Percentiles rank a stretch among this genome's conserved stretches.
phyloP scores from a whole-genome alignment of 2,113 vertebrate genomes.

The Globicephala melas region DNA sequence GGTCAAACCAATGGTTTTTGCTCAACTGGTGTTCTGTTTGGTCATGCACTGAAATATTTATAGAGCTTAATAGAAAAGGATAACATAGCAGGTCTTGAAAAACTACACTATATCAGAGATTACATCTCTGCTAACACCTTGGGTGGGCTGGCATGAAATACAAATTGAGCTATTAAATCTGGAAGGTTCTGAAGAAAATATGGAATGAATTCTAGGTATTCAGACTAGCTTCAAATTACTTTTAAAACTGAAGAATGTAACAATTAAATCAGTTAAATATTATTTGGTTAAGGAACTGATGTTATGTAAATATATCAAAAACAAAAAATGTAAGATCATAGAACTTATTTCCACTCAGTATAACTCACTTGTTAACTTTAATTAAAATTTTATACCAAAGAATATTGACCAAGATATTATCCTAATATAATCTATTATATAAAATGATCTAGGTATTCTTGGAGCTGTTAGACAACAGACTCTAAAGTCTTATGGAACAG shows the following conservation, averaged over 20 bases:
- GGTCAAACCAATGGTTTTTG: slow-evolving; percentile 19
- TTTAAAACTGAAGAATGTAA: slow-evolving; percentile 16
- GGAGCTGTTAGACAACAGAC: background rate
- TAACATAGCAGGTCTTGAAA: slow-evolving; percentile 64
- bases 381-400: background rate
- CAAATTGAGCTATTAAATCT: slow-evolving; percentile 73
- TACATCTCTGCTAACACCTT: slow-evolving; percentile 70
- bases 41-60: slow-evolving; percentile 42
- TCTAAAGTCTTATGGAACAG: background rate
- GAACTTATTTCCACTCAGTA: background rate
- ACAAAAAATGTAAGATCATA: background rate
- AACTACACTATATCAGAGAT: slow-evolving; percentile 69
- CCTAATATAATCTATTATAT: background rate
- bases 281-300: background rate
- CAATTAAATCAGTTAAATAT: background rate
- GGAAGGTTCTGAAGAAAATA: slow-evolving; percentile 67
- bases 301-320: background rate
- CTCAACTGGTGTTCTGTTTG: slow-evolving; percentile 31
- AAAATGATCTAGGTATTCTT: background rate
- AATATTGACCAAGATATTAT: background rate
- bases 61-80: slow-evolving; percentile 20
- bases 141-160: slow-evolving; percentile 72
- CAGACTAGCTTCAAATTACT: slow-evolving; percentile 49
- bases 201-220: slow-evolving; percentile 64
- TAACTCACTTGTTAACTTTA: background rate